These are phyloP conservation scores for Euura saliciscinereae DNA, from an alignment of 1,140 invertebrate species.

Conservation along the genomic window DNA sequence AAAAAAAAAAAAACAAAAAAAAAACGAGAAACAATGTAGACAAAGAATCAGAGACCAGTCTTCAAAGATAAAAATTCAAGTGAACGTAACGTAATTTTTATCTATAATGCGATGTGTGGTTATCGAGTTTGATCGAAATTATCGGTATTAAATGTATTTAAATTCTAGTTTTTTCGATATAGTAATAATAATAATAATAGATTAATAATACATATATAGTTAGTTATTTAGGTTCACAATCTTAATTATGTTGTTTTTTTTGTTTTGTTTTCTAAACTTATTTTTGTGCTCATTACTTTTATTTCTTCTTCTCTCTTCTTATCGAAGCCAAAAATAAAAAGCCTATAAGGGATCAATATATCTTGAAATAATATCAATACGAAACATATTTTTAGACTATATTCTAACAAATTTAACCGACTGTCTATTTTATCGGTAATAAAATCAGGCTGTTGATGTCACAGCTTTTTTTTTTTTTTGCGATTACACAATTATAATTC, in stretches of 20 bases:
- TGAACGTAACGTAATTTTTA: neutral
- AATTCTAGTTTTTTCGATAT: neutral
- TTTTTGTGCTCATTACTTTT: too few relatives aligned
- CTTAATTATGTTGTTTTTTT: too few relatives aligned
- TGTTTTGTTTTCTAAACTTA: too few relatives aligned
- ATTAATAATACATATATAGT: too few relatives aligned
- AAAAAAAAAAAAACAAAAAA: neutral
- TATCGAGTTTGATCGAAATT: neutral
- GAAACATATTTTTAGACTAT: slow-evolving; percentile 57
- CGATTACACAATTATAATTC: too few relatives aligned
- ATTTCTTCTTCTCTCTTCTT: too few relatives aligned
- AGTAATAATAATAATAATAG: slow-evolving; percentile 3
- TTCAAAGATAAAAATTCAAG: neutral
- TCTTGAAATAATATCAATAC: slow-evolving; percentile 51
- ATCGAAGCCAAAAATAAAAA: slow-evolving; percentile 23
- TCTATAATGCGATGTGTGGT: neutral
- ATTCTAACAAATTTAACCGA: slow-evolving; percentile 39
- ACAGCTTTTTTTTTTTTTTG: too few relatives aligned
- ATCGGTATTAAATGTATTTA: too few relatives aligned
- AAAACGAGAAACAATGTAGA: neutral
- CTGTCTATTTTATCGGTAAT: slow-evolving; percentile 11
- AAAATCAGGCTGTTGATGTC: too few relatives aligned
- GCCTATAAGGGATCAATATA: slow-evolving; percentile 54
- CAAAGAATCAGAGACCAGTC: neutral
- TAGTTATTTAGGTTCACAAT: too few relatives aligned